phyloP scores from a whole-genome alignment of 2,888 invertebrate species.

The Physocephala rufipes region DNA sequence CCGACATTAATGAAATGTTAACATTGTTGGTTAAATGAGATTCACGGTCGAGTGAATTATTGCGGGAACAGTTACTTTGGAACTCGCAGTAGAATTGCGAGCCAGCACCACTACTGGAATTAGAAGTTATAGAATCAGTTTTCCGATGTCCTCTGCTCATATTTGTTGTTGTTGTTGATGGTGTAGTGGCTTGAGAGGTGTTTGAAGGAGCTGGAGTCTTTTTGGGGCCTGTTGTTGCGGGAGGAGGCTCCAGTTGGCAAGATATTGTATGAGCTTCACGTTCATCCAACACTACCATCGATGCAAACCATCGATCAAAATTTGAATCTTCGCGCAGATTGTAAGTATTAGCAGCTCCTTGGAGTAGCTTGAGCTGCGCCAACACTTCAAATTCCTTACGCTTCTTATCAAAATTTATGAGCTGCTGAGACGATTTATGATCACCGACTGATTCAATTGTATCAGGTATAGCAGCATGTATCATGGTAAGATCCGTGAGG shows the following conservation, averaged over 20 bases:
- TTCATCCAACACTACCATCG: conserved; percentile 89
- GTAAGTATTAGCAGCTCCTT: conserved; percentile 94
- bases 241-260: conserved; percentile 85
- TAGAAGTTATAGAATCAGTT: conserved; percentile 90
- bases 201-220: conserved; percentile 51
- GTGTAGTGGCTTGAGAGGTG: conserved; percentile 53
- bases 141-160: conserved; percentile 73
- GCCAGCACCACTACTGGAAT: conserved; percentile 84
- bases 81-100: conserved; percentile 90
- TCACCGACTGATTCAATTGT: conserved; percentile 73
- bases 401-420: conserved; percentile 98
- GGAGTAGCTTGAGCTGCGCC: conserved; percentile 95
- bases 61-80: conserved; percentile 69
- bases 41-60: conserved; percentile 82
- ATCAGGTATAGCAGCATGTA: conserved; percentile 95
- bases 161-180: conserved; percentile 53
- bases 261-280: conserved; percentile 90
- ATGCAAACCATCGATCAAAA: conserved; percentile 97
- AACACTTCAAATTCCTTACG: conserved; percentile 98
- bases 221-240: conserved; percentile 61
- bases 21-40: conserved; percentile 72
- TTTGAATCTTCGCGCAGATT: conserved; percentile 83
- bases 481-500: conserved; percentile 97
- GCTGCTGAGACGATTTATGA: conserved; percentile 44
- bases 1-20: conserved; percentile 61